Conservation (phyloP, 2,888 invertebrate genomes). For the Microchrysa polita region DNA sequence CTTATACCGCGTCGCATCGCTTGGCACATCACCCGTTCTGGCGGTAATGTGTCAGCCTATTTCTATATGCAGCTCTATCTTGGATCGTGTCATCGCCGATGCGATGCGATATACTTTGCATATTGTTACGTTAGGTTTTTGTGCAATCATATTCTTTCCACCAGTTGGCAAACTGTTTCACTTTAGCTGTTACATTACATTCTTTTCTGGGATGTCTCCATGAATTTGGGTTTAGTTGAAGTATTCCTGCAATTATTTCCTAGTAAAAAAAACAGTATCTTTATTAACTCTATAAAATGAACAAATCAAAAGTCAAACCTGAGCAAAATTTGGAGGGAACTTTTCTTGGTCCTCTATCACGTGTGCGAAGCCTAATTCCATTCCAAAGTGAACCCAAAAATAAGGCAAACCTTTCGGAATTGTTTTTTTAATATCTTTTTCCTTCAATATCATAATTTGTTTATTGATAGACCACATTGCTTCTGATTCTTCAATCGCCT, state of each 20-base stretch:
- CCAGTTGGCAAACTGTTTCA: conserved; percentile 74
- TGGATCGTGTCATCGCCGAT: too few species aligned
- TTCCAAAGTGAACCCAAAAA: conserved; percentile 93
- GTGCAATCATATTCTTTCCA: conserved; percentile 76
- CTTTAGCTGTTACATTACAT: conserved; percentile 67
- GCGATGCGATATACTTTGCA: too few species aligned
- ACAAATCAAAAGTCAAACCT: conserved; percentile 67
- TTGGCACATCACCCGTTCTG: too few species aligned
- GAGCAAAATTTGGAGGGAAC: conserved; percentile 91
- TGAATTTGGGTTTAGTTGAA: conserved; percentile 83
- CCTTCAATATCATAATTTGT: conserved; percentile 79
- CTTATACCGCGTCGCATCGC: too few species aligned
- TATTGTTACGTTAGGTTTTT: too few species aligned
- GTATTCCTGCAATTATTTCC: conserved; percentile 95
- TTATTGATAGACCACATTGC: conserved; percentile 95
- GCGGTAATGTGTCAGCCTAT: too few species aligned
- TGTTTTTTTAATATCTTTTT: conserved; percentile 78
- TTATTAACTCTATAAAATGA: conserved; percentile 27
- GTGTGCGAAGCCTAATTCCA: conserved; percentile 92
- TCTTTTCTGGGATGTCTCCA: conserved; percentile 88
- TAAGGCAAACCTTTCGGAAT: conserved; percentile 95
- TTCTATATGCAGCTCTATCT: too few species aligned
- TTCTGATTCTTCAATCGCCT: conserved; percentile 95
- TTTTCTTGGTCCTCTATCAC: conserved; percentile 92
- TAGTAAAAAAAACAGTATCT: conserved; percentile 58